Conservation (phyloP, 2,113 vertebrate genomes). For the Peromyscus polionotus region DNA sequence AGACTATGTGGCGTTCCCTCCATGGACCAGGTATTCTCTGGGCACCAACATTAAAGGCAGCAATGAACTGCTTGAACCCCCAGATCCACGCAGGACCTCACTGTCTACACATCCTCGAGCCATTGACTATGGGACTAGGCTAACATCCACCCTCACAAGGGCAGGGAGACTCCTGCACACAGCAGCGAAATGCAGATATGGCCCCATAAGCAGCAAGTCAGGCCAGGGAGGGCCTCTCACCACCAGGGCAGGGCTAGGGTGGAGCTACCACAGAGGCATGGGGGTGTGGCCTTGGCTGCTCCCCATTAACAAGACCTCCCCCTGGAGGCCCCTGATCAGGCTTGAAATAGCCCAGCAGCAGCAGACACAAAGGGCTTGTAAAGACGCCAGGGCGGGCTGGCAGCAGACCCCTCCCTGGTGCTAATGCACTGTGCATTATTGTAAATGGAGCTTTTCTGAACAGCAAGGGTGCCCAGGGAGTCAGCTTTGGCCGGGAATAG, state of each 20-base stretch:
- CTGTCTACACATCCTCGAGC: not conserved
- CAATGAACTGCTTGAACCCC: not conserved
- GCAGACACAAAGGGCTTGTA: not conserved
- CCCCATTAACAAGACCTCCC: not conserved
- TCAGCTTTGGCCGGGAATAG: not conserved
- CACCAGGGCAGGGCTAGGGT: not conserved
- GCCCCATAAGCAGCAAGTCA: not conserved
- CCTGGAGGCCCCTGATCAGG: not conserved
- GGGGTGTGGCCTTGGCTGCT: not conserved
- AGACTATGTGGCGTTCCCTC: not conserved
- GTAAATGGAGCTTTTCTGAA: slow-evolving; percentile 35
- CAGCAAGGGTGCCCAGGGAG: not conserved
- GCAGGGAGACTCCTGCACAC: not conserved
- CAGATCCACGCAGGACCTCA: not conserved
- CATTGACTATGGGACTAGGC: not conserved
- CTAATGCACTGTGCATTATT: slow-evolving; percentile 39
- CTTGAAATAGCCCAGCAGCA: slow-evolving; percentile 21
- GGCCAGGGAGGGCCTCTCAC: not conserved
- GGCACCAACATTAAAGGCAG: not conserved
- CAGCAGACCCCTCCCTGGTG: not conserved
- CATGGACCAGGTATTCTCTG: not conserved
- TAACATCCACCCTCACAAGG: not conserved
- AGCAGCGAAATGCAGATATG: not conserved
- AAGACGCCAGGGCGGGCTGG: not conserved
- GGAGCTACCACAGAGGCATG: not conserved